A percentile compares a stretch with the other conserved stretches of the same genome.
phyloP scores from a whole-genome alignment of 2,888 invertebrate genomes.

The Asteroscopus sphinx region DNA sequence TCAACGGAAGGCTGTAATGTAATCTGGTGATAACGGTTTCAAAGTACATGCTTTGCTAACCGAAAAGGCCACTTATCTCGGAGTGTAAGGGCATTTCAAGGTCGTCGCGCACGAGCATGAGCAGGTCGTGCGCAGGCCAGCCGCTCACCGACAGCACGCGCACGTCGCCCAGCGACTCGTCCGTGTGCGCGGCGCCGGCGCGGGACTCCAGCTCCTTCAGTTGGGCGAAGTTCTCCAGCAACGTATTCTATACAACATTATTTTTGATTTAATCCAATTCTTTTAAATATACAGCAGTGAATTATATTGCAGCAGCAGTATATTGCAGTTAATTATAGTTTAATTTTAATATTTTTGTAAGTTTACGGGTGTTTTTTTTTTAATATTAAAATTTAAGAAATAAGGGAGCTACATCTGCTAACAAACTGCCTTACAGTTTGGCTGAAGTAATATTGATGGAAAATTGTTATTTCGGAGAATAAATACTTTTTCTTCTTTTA shows the following conservation, averaged over 20 bases:
- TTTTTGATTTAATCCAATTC: not conserved
- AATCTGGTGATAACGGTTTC: conserved; percentile 1
- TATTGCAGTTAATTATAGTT: no score
- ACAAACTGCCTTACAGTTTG: no score
- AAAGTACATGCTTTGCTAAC: conserved; percentile 58
- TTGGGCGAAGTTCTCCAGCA: conserved; percentile 76
- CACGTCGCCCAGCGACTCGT: conserved; percentile 74
- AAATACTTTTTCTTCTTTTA: no score
- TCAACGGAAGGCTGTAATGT: not conserved
- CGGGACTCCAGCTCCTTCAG: conserved; percentile 77
- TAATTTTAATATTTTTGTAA: no score
- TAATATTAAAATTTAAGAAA: no score
- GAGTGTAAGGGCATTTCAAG: conserved; percentile 62
- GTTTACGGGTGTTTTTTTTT: no score
- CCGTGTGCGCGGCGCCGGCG: conserved; percentile 64
- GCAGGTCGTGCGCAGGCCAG: conserved; percentile 81
- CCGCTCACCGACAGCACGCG: conserved; percentile 78
- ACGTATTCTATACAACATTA: conserved; percentile 66
- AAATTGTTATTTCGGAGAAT: no score
- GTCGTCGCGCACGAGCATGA: conserved; percentile 75
- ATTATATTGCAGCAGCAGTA: no score
- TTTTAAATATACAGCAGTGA: no score
- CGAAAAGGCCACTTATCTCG: conserved; percentile 74
- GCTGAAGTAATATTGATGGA: no score
- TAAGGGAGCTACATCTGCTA: no score